Conservation (phyloP, 2,113 vertebrate species). For the Hydropotes inermis region DNA sequence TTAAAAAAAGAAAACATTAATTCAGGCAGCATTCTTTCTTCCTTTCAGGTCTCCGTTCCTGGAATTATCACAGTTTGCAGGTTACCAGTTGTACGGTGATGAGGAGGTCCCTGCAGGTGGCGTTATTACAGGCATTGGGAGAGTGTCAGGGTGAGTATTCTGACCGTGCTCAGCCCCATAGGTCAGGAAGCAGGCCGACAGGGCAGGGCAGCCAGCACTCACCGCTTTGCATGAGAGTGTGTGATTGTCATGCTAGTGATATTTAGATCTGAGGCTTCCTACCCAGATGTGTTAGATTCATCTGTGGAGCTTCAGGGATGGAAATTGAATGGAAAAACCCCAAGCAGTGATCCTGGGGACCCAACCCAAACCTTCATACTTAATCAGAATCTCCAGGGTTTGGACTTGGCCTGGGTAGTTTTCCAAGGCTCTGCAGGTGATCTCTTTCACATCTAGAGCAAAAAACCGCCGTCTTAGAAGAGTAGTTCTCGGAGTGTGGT, state of each 20-base stretch:
- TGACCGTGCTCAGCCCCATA: neutral
- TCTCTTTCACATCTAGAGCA: neutral
- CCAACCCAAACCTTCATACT: neutral
- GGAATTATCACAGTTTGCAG: slow-evolving; percentile 98
- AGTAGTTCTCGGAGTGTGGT: neutral
- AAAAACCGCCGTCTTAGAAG: neutral
- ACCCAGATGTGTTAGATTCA: neutral
- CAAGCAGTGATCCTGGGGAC: neutral
- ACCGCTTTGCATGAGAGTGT: neutral
- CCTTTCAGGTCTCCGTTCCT: slow-evolving; percentile 91
- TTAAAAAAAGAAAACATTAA: neutral
- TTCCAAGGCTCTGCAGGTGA: neutral
- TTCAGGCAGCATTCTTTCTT: neutral
- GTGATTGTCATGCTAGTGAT: neutral
- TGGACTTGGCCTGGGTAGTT: neutral
- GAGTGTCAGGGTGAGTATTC: slow-evolving; percentile 91
- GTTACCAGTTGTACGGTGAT: slow-evolving; percentile 91
- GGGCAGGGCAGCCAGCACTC: neutral
- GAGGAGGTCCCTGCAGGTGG: slow-evolving; percentile 96
- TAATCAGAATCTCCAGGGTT: neutral
- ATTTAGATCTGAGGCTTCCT: neutral
- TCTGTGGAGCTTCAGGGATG: neutral
- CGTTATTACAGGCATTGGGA: slow-evolving; percentile 94
- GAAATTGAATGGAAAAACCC: neutral
- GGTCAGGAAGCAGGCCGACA: neutral